Base-by-base conservation (phyloP, 2,113 vertebrate genomes). In the Pygoscelis antarcticus region DNA sequence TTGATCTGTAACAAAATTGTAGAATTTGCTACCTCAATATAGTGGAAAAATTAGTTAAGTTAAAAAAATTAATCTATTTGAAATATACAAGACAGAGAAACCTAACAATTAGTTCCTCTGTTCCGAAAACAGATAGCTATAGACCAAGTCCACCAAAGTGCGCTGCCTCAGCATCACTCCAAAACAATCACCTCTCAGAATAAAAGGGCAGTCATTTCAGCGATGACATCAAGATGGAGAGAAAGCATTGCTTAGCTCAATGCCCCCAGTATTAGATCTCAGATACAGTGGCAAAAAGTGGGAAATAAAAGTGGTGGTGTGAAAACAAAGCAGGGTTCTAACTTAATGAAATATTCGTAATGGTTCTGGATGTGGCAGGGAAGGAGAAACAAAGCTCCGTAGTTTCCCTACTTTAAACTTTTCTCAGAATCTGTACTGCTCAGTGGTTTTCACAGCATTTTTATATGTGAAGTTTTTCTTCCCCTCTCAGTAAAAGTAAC, bases 1-100 rank as follows among this genome's bases (percentile, higher is more conserved):
- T 95, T 98, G 97, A 98, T 90, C 98, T 99, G 98, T 51, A 98
- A 98, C 15, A 97, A 95, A 89, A 92, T 71, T 70, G 38, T 44
- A 44, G 25, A 38, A 87, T 70, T 47, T 87, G 23, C 30, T 92
- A 79, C 12, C 58, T 82, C n/a, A 82, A 22, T 25, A 51, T 0
- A 72, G n/a, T 17, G 26, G 38, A 52, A 94, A 91, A 90, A 85
- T 13, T 1, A 46, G 8, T 57, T 58, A 95, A 42, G 8, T 74
- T 74, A 26, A 90, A 94, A 80, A 93, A 90, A 47, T n/a, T 47
- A 46, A 90, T n/a, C 47, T 51, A 34, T 25, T 38, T 64, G 16
- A 96, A 96, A 74, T 36, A 62, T 7, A 30, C 7, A 77, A 29
- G 13, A 75, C 42, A 30, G 16, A 62, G 38, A 83, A 69, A 66